These are phyloP conservation scores for Rafetus swinhoei DNA, from an alignment of 2,113 vertebrate species.

Conservation along the genomic window DNA sequence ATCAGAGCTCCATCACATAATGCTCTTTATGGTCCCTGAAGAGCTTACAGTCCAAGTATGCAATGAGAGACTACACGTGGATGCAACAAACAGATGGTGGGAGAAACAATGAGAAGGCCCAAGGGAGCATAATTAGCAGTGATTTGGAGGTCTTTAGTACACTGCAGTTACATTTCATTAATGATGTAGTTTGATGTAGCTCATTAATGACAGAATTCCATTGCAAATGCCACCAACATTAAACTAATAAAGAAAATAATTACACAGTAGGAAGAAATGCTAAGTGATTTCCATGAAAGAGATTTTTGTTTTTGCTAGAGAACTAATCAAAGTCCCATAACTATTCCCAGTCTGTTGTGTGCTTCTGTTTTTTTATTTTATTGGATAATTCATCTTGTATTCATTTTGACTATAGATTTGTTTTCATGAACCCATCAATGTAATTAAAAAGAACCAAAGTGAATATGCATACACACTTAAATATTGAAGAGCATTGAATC, in stretches of 20 bases:
- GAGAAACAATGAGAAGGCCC: background rate
- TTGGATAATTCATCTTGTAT: background rate
- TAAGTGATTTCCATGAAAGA: background rate
- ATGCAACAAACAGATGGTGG: background rate
- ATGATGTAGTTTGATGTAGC: background rate
- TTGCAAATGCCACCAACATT: background rate
- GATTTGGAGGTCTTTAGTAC: background rate
- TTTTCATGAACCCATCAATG: background rate
- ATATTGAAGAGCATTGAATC: background rate
- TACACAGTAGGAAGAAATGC: background rate
- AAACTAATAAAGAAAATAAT: background rate
- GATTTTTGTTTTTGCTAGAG: background rate
- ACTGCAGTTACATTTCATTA: background rate
- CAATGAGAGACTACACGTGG: background rate
- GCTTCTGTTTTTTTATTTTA: background rate
- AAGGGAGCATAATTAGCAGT: background rate
- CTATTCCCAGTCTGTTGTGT: background rate
- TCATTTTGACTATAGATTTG: background rate
- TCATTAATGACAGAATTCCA: background rate
- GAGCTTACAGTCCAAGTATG: background rate
- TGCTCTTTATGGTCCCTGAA: background rate
- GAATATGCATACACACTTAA: background rate
- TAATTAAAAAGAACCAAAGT: background rate
- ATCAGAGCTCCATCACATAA: background rate
- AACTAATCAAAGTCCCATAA: background rate